Base-by-base conservation (phyloP, 2,113 vertebrate genomes). In the Scopus umbretta region DNA sequence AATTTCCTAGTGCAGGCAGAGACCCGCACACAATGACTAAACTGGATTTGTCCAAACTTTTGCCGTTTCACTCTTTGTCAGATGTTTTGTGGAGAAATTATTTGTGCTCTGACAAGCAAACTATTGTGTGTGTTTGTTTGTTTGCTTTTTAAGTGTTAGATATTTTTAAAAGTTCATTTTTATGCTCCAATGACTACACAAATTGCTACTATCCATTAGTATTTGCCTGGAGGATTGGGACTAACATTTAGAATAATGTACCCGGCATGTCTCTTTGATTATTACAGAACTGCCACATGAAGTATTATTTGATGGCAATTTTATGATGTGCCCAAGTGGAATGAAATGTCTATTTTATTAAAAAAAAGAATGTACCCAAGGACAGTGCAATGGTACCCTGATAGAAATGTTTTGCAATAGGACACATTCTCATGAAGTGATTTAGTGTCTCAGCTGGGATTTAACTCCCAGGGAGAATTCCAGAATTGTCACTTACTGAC, bases 401-500 rank as follows among this genome's bases (percentile, higher is more conserved):
- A 95, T 78, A 76, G 56, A 89, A 91, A 87, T 65, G 86, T 67
- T 86, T 93, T 7, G 42, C 87, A 91, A 75, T 19, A 61, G 68
- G 50, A 85, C 61, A 81, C 67, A 56, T 96, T 97, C 80, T 82
- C 70, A 30, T 58, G 50, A 70, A 86, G 65, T 80, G 80, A 81
- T 91, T 94, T 92, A 79, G 78, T 86, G 79, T 80, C 72, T 95
- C 87, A 95, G 71, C 56, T 86, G 81, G 92, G 95, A 94, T 81
- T 91, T 73, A 79, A 88, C 82, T 96, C 83, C 88, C 91, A 66
- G 56, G 80, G 92, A 97, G 80, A 83, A 63, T 92, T 97, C 92
- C 93, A 96, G 91, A 97, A 96, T 96, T 85, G 89, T 93, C 76
- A 56, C 92, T 97, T 94, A 85, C 56, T 91, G 74, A 83, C 62